Percentiles rank a stretch among this genome's conserved stretches.
Evolutionary conservation across 2,113 vertebrate genomes (phyloP).

Genomic region (Taxidea taxus): DNA sequence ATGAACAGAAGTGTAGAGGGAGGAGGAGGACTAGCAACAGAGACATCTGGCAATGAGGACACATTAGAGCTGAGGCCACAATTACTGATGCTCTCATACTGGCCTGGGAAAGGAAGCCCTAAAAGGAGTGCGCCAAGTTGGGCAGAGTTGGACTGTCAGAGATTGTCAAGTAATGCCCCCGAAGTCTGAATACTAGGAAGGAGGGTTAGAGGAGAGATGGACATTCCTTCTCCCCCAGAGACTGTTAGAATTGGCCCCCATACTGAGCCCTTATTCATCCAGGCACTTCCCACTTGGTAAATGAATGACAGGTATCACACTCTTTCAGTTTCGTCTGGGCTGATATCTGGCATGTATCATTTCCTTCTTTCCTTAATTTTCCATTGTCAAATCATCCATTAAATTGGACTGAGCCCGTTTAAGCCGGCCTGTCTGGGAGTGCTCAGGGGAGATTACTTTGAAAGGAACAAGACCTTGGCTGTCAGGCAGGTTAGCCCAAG

Average conservation of each 20-base stretch:
- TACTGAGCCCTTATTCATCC: background rate
- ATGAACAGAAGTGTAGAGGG: background rate
- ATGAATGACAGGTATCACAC: slow-evolving; percentile 28
- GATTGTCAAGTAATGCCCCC: background rate
- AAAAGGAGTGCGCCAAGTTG: background rate
- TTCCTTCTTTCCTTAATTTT: slow-evolving; percentile 69
- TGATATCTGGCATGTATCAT: slow-evolving; percentile 68
- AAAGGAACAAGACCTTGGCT: slow-evolving; percentile 62
- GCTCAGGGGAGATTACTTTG: slow-evolving; percentile 43
- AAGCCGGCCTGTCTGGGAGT: slow-evolving; percentile 45
- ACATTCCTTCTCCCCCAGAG: background rate
- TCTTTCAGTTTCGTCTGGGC: slow-evolving; percentile 40
- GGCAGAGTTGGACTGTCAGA: background rate
- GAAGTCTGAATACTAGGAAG: background rate
- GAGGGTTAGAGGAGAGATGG: background rate
- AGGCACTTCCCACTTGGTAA: slow-evolving; percentile 19
- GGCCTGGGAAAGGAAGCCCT: background rate
- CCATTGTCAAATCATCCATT: slow-evolving; percentile 66
- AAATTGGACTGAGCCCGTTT: slow-evolving; percentile 69
- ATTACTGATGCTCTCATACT: background rate
- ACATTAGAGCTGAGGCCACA: background rate
- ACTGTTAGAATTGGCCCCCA: background rate
- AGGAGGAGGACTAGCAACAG: background rate
- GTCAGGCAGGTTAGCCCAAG: slow-evolving; percentile 43
- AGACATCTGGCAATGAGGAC: background rate